Percentiles rank a stretch among this genome's conserved stretches.
Conservation (phyloP, 2,113 vertebrate genomes). For the Cyanoliseus patagonus region DNA sequence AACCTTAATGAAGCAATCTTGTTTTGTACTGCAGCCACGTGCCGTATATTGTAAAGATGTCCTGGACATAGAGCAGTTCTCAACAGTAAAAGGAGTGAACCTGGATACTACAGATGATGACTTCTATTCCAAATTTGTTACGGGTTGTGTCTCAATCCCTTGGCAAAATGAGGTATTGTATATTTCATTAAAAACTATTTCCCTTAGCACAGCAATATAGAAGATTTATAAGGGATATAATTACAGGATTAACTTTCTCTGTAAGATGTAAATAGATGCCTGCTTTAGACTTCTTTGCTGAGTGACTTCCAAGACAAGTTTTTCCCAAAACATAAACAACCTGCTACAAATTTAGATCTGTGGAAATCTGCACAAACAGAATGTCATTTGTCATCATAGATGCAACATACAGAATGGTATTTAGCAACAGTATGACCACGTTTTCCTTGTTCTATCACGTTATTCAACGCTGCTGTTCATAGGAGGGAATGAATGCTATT, state of each 20-base stretch:
- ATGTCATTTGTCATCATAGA: neutral
- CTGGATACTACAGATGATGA: conserved; percentile 85
- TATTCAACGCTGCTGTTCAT: neutral
- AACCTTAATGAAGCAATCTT: conserved; percentile 47
- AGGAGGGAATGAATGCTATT: neutral
- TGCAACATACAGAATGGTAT: neutral
- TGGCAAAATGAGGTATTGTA: conserved; percentile 94
- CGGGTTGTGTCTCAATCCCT: conserved; percentile 91
- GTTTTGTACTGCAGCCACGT: conserved; percentile 79
- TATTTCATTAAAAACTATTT: neutral
- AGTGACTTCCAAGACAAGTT: neutral
- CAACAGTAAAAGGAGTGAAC: conserved; percentile 88
- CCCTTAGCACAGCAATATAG: neutral
- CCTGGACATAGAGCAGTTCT: conserved; percentile 90
- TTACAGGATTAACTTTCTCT: neutral
- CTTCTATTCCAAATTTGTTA: conserved; percentile 91
- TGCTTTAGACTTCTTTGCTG: neutral
- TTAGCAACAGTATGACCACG: neutral
- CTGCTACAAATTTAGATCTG: neutral
- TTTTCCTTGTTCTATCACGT: neutral
- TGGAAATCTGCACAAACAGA: neutral
- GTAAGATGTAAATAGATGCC: neutral
- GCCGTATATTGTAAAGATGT: conserved; percentile 91
- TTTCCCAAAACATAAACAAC: neutral
- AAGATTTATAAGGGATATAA: neutral